Evolutionary conservation across 2,797 vertebrate species (phyloP).

Genomic region (Pseudomugil gertrudae): DNA sequence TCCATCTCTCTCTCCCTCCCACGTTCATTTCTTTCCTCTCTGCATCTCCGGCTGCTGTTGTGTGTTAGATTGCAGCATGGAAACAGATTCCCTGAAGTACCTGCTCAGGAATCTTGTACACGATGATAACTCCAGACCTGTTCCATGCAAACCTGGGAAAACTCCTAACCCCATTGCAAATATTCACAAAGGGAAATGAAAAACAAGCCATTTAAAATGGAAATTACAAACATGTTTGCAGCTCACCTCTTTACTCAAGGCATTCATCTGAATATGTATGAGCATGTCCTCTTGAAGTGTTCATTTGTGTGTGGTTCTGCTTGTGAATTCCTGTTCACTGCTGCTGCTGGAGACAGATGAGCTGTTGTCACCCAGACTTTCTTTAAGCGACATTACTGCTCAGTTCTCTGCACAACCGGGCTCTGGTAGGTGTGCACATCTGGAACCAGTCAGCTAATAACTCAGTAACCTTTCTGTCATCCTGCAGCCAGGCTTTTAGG

Average conservation of each 20-base stretch:
- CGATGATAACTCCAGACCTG: constrained; percentile 71
- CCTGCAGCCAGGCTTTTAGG: constrained; percentile 22
- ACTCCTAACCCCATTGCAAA: constrained; percentile 49
- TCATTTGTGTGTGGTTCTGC: constrained; percentile 56
- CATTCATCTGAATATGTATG: constrained; percentile 61
- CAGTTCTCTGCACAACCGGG: constrained; percentile 43
- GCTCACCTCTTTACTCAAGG: constrained; percentile 42
- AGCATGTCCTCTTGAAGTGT: constrained; percentile 57
- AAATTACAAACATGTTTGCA: constrained; percentile 53
- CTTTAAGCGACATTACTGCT: constrained; percentile 66
- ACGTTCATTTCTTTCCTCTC: constrained; percentile 61
- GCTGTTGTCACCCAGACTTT: constrained; percentile 70
- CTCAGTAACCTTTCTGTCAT: constrained; percentile 26
- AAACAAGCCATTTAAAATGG: constrained; percentile 53
- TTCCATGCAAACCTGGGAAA: constrained; percentile 67
- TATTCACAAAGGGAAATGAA: constrained; percentile 5
- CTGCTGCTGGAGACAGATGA: constrained; percentile 64
- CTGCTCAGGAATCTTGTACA: constrained; percentile 69
- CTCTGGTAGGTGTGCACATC: constrained; percentile 47
- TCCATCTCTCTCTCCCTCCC: constrained; percentile 39
- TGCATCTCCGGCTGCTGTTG: constrained; percentile 38
- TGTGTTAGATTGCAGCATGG: constrained; percentile 56
- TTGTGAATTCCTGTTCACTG: constrained; percentile 60
- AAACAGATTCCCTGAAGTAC: constrained; percentile 73
- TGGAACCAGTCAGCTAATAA: constrained; percentile 44